A percentile compares a stretch with the other conserved stretches of the same genome.
Evolutionary conservation across 2,888 invertebrate species (phyloP).

Genomic region (Andrena praecox): DNA sequence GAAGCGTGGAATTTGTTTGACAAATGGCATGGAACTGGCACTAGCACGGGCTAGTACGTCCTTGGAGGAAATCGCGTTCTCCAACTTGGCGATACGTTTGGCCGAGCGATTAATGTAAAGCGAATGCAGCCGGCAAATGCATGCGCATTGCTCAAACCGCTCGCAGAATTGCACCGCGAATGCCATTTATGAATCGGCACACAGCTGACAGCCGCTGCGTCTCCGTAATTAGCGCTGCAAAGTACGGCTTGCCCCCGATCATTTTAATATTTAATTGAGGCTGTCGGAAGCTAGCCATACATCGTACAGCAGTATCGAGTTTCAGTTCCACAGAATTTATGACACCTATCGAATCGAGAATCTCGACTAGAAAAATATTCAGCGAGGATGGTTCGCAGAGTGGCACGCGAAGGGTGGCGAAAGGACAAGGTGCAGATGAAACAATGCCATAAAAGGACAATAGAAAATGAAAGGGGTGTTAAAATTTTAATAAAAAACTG

Average conservation of each 20-base stretch:
- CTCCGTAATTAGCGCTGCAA: constrained; percentile 8
- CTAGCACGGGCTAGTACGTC: constrained; percentile 55
- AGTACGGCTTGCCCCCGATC: background rate
- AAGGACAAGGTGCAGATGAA: no score
- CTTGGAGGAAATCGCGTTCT: constrained; percentile 63
- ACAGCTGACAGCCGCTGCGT: constrained; percentile 25
- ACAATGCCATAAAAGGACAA: no score
- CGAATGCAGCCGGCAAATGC: constrained; percentile 28
- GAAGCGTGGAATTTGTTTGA: constrained; percentile 67
- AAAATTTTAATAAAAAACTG: no score
- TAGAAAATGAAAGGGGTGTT: no score
- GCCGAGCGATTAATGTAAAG: constrained; percentile 55
- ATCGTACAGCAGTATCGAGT: background rate
- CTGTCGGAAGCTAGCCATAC: background rate
- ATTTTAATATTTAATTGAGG: constrained; percentile 29
- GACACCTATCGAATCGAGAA: background rate
- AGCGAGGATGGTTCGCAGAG: no score
- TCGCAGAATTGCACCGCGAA: constrained; percentile 17
- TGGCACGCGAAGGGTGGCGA: no score
- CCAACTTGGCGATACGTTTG: constrained; percentile 63
- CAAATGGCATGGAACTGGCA: constrained; percentile 63
- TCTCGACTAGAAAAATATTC: background rate
- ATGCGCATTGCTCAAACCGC: constrained; percentile 29
- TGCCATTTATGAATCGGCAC: constrained; percentile 39
- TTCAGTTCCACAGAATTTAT: background rate